phyloP scores from a whole-genome alignment of 2,113 vertebrate species.

The Melanotaenia duboulayi region DNA sequence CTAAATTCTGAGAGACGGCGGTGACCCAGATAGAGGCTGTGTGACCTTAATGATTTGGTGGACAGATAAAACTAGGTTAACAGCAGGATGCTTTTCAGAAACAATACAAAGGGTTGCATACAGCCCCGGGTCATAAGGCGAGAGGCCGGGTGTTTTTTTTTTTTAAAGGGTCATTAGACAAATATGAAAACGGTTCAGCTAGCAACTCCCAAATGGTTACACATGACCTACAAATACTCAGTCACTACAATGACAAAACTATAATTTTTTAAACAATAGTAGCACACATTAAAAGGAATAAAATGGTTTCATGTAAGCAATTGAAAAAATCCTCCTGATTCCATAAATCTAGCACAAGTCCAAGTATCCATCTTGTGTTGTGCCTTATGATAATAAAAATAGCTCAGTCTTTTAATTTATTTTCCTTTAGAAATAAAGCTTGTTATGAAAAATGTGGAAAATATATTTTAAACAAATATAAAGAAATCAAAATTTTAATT shows the following conservation, averaged over 20 bases:
- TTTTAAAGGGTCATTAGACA: constrained; percentile 37
- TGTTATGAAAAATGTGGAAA: no score
- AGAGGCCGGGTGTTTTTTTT: constrained; percentile 3
- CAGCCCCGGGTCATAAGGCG: constrained; percentile 42
- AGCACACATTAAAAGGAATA: no score
- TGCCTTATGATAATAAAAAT: no score
- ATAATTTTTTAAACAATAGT: no score
- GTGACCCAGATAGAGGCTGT: constrained; percentile 42
- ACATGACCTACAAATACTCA: neutral
- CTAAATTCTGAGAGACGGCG: neutral
- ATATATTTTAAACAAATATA: no score
- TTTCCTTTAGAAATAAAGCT: no score
- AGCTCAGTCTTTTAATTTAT: no score
- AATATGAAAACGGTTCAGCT: constrained; percentile 17
- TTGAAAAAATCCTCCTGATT: no score
- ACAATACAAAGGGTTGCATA: constrained; percentile 1
- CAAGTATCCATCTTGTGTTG: no score
- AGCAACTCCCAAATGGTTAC: neutral
- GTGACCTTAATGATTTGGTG: constrained; percentile 49
- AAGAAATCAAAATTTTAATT: no score
- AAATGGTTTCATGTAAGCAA: no score
- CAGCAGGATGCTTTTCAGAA: constrained; percentile 46
- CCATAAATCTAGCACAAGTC: no score
- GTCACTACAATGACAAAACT: neutral
- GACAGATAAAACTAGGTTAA: constrained; percentile 56